These are phyloP conservation scores for Corydoras maculifer DNA, from an alignment of 2,113 vertebrate species.

Conservation along the genomic window DNA sequence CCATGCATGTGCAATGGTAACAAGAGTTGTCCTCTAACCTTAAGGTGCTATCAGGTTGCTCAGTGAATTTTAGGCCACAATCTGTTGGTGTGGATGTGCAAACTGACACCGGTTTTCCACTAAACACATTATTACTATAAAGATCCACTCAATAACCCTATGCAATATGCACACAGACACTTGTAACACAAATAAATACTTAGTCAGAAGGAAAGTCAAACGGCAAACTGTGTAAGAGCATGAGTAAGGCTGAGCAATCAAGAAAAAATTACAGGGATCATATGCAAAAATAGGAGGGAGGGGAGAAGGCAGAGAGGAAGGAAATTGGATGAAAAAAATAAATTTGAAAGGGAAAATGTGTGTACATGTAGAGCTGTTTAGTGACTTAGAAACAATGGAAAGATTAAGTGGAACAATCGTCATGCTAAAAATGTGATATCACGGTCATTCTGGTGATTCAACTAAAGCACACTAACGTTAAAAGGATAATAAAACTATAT, in stretches of 20 bases:
- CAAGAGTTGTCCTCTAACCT: constrained; percentile 25
- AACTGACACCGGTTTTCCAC: constrained; percentile 37
- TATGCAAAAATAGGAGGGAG: constrained; percentile 18
- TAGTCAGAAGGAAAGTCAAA: background rate
- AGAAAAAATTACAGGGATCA: constrained; percentile 16
- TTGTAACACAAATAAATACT: constrained; percentile 6
- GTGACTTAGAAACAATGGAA: constrained; percentile 38
- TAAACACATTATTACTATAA: constrained; percentile 30
- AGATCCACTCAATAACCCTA: constrained; percentile 35
- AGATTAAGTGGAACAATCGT: constrained; percentile 25
- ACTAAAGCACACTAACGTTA: background rate
- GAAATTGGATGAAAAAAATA: constrained; percentile 9
- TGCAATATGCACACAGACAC: constrained; percentile 12
- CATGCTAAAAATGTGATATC: constrained; percentile 1
- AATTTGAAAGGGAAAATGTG: too few species aligned
- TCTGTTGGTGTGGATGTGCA: constrained; percentile 42
- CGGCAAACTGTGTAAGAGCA: constrained; percentile 1
- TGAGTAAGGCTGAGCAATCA: background rate
- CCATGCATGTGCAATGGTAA: constrained; percentile 31
- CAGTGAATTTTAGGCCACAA: constrained; percentile 38
- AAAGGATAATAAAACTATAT: background rate
- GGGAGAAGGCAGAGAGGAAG: constrained; percentile 16
- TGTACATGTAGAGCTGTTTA: constrained; percentile 18
- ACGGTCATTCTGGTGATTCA: background rate
- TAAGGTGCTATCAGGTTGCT: constrained; percentile 36